A percentile compares a stretch with the other conserved stretches of the same genome.
Conservation (phyloP, 2,888 invertebrate species). For the Epiblema foenella region DNA sequence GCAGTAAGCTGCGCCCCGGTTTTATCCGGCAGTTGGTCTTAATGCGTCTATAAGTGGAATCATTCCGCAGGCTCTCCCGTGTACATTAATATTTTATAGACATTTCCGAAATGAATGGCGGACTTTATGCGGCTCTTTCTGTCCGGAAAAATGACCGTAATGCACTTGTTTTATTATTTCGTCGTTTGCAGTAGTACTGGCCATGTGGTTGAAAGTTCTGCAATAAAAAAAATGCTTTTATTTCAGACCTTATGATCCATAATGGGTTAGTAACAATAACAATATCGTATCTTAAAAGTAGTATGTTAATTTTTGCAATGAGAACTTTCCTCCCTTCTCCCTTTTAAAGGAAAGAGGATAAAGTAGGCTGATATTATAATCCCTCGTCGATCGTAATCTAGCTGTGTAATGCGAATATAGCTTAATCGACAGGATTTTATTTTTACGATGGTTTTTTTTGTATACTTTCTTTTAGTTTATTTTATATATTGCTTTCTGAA, state of each 20-base stretch:
- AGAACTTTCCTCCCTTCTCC: neutral
- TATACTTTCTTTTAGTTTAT: too few relatives aligned
- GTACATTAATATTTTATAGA: conserved; percentile 51
- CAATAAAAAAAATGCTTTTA: too few relatives aligned
- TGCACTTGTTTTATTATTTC: conserved; percentile 25
- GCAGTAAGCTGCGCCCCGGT: conserved; percentile 45
- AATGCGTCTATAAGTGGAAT: conserved; percentile 59
- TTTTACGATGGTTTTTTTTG: too few relatives aligned
- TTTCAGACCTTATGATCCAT: too few relatives aligned
- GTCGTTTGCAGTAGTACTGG: conserved; percentile 18
- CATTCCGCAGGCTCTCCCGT: conserved; percentile 42
- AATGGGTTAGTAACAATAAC: too few relatives aligned
- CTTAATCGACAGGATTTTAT: too few relatives aligned
- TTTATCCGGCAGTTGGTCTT: conserved; percentile 67
- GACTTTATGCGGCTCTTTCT: conserved; percentile 29
- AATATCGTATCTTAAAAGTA: too few relatives aligned
- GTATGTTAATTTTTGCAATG: too few relatives aligned
- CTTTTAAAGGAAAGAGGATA: neutral
- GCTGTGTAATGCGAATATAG: too few relatives aligned
- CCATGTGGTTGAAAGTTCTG: neutral
- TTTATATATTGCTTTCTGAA: too few relatives aligned
- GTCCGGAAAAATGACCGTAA: conserved; percentile 14
- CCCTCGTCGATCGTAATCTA: too few relatives aligned
- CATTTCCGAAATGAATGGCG: conserved; percentile 39
- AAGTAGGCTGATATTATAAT: too few relatives aligned